Evolutionary conservation across 2,888 invertebrate genomes (phyloP), one percentile per base, ranked within the genome.

Genomic region (Sinhomidia bicolor): DNA sequence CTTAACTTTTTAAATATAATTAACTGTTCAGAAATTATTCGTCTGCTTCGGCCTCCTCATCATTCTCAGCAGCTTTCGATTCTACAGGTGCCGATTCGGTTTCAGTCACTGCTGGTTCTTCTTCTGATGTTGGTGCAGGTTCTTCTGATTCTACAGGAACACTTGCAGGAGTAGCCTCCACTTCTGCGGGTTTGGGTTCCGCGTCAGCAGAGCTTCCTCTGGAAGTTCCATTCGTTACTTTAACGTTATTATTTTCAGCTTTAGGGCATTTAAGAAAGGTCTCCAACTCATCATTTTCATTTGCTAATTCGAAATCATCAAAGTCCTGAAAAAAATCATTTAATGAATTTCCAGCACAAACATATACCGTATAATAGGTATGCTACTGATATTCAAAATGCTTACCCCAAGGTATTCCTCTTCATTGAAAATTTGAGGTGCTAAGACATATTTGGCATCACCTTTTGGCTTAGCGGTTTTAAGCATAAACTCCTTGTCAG

Each of bases 361-460:
- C n/a, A n/a, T n/a, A n/a, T n/a, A n/a, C n/a, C n/a, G n/a, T n/a
- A n/a, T n/a, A n/a, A n/a, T n/a, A n/a, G n/a, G n/a, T n/a, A n/a
- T n/a, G n/a, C n/a, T n/a, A n/a, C n/a, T n/a, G n/a, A n/a, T n/a
- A 17, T 54, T 23, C 41, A 84, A 20, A 57, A 57, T n/a, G n/a
- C 95, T 95, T 94, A 98, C 98, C 93, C 99, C 99, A 93, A 98
- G 98, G 93, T 98, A 98, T 91, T 96, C 96, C 12, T 97, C 96
- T 90, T 97, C 98, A 93, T 97, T 97, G 94, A 99, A 99, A 92
- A 99, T 95, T 94, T 99, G 99, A 87, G 99, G 99, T 65, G 99
- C 98, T 93, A 98, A 94, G 79, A 98, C 96, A 92, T 97, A 96
- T 93, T 96, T 95, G 68, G 96, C 96, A 93, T 95, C 81, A 96